phyloP scores from a whole-genome alignment of 2,113 vertebrate species.

The Hypanus sabinus region DNA sequence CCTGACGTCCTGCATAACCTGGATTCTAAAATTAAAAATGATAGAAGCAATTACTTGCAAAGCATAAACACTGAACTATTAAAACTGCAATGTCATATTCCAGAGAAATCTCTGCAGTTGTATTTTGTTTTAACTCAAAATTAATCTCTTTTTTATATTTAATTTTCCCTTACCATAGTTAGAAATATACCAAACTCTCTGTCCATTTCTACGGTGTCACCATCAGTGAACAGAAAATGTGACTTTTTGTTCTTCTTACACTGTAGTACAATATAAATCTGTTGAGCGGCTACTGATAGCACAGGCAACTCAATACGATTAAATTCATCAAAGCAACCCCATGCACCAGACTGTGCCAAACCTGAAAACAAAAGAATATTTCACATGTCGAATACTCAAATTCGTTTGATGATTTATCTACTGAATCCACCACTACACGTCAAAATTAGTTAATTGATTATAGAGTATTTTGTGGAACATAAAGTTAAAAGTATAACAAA shows the following conservation, averaged over 20 bases:
- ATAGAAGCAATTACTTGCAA: neutral
- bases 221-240: constrained; percentile 56
- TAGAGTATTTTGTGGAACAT: neutral
- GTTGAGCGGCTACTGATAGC: constrained; percentile 58
- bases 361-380: constrained; percentile 43
- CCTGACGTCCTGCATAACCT: constrained; percentile 55
- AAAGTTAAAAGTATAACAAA: neutral
- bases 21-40: constrained; percentile 50
- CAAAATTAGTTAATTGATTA: neutral
- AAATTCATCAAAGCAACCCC: constrained; percentile 54
- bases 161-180: constrained; percentile 53
- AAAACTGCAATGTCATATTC: neutral
- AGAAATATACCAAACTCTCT: constrained; percentile 61
- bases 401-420: neutral
- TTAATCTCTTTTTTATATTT: neutral
- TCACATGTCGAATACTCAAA: neutral
- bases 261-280: constrained; percentile 57
- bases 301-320: constrained; percentile 61
- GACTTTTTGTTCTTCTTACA: constrained; percentile 56
- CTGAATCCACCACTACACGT: neutral
- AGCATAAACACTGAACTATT: neutral
- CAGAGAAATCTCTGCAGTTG: neutral
- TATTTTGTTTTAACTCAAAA: neutral
- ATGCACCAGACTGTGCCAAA: constrained; percentile 57
- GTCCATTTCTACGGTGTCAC: constrained; percentile 58